Base-by-base conservation (phyloP, 2,797 vertebrate species). In the Ficedula albicollis region DNA sequence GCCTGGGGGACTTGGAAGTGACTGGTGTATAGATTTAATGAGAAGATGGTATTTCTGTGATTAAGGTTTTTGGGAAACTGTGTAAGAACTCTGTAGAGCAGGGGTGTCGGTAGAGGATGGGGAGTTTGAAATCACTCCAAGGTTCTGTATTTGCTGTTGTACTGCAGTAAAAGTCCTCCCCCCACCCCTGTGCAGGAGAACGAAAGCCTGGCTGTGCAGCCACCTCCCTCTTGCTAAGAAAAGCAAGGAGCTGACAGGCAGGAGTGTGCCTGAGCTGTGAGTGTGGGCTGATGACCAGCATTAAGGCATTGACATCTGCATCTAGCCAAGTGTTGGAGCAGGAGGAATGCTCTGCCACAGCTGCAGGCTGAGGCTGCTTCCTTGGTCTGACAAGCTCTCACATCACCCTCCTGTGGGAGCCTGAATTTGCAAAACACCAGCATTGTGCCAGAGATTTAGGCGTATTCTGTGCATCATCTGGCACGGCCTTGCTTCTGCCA, bases 181-280 rank as follows among this genome's bases (percentile, higher is more conserved):
- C 17, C 10, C 10, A 5, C 23, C 11, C n/a, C 55, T 32, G n/a
- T 1, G 5, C 76, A 80, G 49, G n/a, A 87, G 90, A 84, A 74
- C 0, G 41, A 32, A 64, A 73, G 77, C 74, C 75, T 95, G 66
- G 39, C 85, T 93, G 17, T 90, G 83, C 80, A 95, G 77, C 78
- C 74, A 88, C 83, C 87, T 93, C 83, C 82, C 46, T 86, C 55
- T 54, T 81, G 67, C 90, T 62, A 76, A 93, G 85, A 90, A 96
- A 94, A 96, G 90, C 55, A 73, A 90, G 75, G 60, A 91, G 69
- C 79, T 94, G 91, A 75, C 73, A 93, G 84, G 87, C 76, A 86
- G 85, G 51, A 94, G 59, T 19, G 56, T 54, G 59, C 62, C 83
- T 78, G 83, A 84, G 91, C 73, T 87, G 70, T 67, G 84, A 72